Evolutionary conservation across 1,140 invertebrate species (phyloP).

Genomic region (Hylaeus anthracinus): DNA sequence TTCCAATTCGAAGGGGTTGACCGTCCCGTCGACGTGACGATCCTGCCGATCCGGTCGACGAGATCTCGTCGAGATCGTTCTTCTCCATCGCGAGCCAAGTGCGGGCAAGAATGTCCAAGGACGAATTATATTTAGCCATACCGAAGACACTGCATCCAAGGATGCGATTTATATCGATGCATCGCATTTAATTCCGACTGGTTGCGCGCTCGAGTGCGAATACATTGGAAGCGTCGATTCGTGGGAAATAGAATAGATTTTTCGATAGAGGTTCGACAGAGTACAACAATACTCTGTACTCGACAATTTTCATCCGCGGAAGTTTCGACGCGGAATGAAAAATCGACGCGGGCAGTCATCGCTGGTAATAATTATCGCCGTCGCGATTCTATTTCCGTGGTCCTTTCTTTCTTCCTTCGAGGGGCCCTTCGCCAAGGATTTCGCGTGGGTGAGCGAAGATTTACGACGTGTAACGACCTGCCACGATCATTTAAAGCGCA

Average conservation of each 20-base stretch:
- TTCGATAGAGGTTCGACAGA: too few relatives aligned
- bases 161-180: constrained; percentile 42
- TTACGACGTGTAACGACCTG: constrained; percentile 36
- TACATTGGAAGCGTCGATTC: not conserved
- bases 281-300: too few relatives aligned
- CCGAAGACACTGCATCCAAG: constrained; percentile 24
- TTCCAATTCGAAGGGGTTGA: constrained; percentile 68
- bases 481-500: constrained; percentile 9
- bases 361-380: constrained; percentile 19
- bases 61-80: constrained; percentile 23
- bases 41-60: constrained; percentile 52
- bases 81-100: not conserved
- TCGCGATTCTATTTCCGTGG: constrained; percentile 35
- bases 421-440: constrained; percentile 19
- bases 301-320: too few relatives aligned
- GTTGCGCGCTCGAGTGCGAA: too few relatives aligned
- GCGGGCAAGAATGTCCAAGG: constrained; percentile 42
- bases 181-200: constrained; percentile 22
- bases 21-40: constrained; percentile 62
- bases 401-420: not conserved
- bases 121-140: constrained; percentile 62
- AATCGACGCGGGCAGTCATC: not conserved
- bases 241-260: too few relatives aligned
- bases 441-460: constrained; percentile 33
- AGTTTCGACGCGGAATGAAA: not conserved